Evolutionary conservation across 2,113 vertebrate species (phyloP), one percentile per base, ranked within the genome.

Genomic region (Sinocyclocheilus anshuiensis): DNA sequence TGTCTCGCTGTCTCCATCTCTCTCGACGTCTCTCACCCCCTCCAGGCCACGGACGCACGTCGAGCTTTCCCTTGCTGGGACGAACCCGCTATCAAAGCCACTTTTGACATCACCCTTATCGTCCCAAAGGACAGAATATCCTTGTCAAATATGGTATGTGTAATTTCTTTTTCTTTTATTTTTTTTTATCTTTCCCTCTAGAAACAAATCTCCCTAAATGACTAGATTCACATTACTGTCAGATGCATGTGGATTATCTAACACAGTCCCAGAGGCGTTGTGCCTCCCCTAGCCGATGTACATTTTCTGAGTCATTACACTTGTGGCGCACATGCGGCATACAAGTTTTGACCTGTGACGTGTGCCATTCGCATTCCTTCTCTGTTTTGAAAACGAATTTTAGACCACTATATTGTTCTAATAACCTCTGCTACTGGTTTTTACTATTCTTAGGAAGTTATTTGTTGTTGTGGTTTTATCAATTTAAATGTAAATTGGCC

Each of bases 11-110:
- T 76, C 74, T 76, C 20, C 13, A 39, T 57, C 55, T 77, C 84
- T 85, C 39, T 61, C 4, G 4, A 39, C 1, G 1, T 81, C 59
- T 63, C 13, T 61, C 79, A 81, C 42, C n/a, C 10, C 2, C 67
- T 69, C 16, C 92, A 99, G 98, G 98, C 98, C 81, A 99, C 98
- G 88, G 98, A 99, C 88, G 98, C 97, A 88, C 97, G 98, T 86
- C 94, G 98, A 93, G 97, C 98, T 90, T 99, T 99, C 92, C 98
- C 98, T 88, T 99, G 98, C 93, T 99, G 98, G 98, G 98, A 99
- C 42, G 98, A 99, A 87, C 98, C 98, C 78, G 97, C 97, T 29
- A 99, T 99, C 88, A 99, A 99, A 95, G 98, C 97, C 91, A 99
- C 98, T 6, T 99, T 99, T 94, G 97, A 99, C 93, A 97, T 99